Base-by-base conservation (phyloP, 30 jellyfish, hydroid and myxozoan species). In the Sanderia malayensis region DNA sequence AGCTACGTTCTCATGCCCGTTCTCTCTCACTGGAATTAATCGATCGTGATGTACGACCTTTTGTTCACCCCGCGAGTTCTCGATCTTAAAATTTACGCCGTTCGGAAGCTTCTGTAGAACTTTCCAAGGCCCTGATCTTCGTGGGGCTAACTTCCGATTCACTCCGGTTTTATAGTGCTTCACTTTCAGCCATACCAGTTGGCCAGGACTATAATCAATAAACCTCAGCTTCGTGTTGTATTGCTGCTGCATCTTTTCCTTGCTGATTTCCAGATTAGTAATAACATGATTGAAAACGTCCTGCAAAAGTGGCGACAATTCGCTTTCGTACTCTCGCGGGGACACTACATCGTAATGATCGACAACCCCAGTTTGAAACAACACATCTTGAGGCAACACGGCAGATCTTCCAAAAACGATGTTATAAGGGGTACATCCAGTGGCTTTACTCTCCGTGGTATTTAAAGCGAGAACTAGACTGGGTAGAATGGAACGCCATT, bases 11-110 rank as follows among this genome's bases (percentile, higher is more conserved):
- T n/a, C n/a, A n/a, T n/a, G n/a, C n/a, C n/a, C n/a, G n/a, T n/a
- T n/a, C n/a, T 33, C 81, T 26, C 24, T 52, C 15, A 53, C 57
- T 13, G 82, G 82, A 11, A 44, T 7, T 18, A 70, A 21, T 3
- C 71, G 82, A 32, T 70, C 82, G 23, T 70, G 82, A 32, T 70
- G 72, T 10, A 45, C 82, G 4, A 70, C 45, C 31, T 70, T 70
- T 8, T 9, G 57, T 53, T 70, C 71, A 1, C 32, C 32, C 6
- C 49, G 46, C n/a, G 72, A 27, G 25, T 45, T 70, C 49, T 9
- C 44, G 4, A 70, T 70, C 52, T 49, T 23, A 37, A 70, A 44
- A 34, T 70, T 70, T 25, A 70, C 82, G 29, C 82, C 82, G 25
- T 70, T 70, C 19, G 72, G 82, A 1, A 70, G 52, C 25, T 32